Conservation (phyloP, 2,888 invertebrate species). For the Diaperis boleti region DNA sequence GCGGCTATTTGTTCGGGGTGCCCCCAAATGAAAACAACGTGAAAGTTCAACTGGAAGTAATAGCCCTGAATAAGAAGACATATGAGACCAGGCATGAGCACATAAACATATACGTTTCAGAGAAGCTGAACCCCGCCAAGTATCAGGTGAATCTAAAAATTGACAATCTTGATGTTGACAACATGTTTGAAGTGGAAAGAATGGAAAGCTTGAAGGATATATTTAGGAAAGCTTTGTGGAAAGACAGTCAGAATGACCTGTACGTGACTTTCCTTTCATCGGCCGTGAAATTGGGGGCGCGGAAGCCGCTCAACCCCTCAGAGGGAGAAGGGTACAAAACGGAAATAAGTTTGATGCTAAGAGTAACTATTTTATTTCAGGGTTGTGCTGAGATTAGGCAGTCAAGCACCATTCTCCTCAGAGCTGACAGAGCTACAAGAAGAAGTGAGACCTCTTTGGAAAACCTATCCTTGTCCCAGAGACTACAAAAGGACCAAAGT, state of each 20-base stretch:
- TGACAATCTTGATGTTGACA: conserved; percentile 89
- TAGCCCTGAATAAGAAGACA: conserved; percentile 81
- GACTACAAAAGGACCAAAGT: conserved; percentile 89
- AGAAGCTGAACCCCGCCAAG: conserved; percentile 76
- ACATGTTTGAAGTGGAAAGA: conserved; percentile 79
- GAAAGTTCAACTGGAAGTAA: conserved; percentile 76
- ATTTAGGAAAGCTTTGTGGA: conserved; percentile 83
- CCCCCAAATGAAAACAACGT: conserved; percentile 74
- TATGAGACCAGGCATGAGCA: conserved; percentile 79
- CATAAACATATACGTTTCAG: conserved; percentile 74
- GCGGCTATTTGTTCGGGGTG: conserved; percentile 88
- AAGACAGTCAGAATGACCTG: conserved; percentile 78
- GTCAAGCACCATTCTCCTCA: conserved; percentile 78
- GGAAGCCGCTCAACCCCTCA: conserved; percentile 83
- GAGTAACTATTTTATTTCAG: conserved; percentile 67
- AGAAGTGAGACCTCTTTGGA: conserved; percentile 85
- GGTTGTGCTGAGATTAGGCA: conserved; percentile 85
- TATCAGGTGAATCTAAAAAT: conserved; percentile 89
- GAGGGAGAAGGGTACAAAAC: conserved; percentile 86
- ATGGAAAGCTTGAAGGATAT: conserved; percentile 83
- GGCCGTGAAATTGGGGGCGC: conserved; percentile 86
- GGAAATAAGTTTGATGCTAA: too few relatives aligned
- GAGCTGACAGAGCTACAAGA: conserved; percentile 79
- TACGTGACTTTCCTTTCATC: conserved; percentile 88
- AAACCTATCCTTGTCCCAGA: conserved; percentile 79